Evolutionary conservation across 92 coral and sea anemone genomes (phyloP).

Genomic region (Paramuricea clavata): DNA sequence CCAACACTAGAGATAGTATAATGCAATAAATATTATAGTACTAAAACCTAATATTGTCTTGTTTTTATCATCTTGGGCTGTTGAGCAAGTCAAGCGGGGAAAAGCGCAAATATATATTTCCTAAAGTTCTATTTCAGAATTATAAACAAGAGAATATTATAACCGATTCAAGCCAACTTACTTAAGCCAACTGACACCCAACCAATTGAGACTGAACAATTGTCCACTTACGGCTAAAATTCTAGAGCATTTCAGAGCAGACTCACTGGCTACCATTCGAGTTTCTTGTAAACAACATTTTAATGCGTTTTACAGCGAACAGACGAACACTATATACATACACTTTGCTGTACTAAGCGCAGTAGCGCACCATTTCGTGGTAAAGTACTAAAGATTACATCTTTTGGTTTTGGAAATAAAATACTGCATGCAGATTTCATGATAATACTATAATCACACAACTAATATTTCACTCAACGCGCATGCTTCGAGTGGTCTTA

Average conservation of each 20-base stretch:
- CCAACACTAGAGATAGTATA: no score
- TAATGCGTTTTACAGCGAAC: background rate
- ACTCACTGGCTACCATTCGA: background rate
- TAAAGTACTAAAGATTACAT: background rate
- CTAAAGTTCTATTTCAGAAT: no score
- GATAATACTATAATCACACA: background rate
- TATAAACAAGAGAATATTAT: no score
- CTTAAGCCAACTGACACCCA: no score
- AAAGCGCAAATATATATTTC: no score
- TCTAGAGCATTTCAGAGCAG: background rate
- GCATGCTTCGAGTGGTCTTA: background rate
- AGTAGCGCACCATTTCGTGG: background rate
- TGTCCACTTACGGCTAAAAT: no score
- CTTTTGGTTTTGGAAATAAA: background rate
- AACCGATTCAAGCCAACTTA: no score
- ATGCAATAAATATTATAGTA: no score
- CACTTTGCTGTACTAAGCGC: background rate
- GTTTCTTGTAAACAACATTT: background rate
- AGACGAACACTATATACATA: background rate
- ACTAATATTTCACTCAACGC: constrained; percentile 21
- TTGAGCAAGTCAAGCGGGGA: no score
- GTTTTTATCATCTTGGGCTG: no score
- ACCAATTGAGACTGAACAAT: no score
- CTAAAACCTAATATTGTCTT: no score
- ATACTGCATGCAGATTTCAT: background rate